A percentile compares a stretch with the other conserved stretches of the same genome.
These are phyloP conservation scores for Epinephelus cyanopodus DNA, from an alignment of 2,113 vertebrate genomes.

Conservation along the genomic window DNA sequence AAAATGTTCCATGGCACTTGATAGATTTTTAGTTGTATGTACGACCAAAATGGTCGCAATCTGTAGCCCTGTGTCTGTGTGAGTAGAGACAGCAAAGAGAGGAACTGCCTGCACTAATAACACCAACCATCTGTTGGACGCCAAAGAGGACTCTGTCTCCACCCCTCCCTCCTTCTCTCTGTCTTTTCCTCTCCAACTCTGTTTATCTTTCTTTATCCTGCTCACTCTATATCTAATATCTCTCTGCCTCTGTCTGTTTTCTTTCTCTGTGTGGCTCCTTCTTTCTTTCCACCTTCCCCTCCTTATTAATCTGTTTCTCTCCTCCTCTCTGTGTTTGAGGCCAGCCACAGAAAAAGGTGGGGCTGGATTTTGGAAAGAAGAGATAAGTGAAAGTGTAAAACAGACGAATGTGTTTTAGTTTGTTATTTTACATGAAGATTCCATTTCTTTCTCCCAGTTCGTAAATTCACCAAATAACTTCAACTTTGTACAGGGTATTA, in stretches of 20 bases:
- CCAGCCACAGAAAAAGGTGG: constrained; percentile 17
- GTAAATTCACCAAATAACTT: neutral
- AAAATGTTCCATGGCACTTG: too few relatives aligned
- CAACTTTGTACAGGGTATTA: neutral
- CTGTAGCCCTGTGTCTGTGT: neutral
- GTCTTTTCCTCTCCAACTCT: constrained; percentile 17
- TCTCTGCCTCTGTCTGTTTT: constrained; percentile 21
- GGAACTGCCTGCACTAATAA: constrained; percentile 49
- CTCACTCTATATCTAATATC: constrained; percentile 27
- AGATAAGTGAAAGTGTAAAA: constrained; percentile 9
- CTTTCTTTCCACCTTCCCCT: neutral
- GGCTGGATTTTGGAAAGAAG: neutral
- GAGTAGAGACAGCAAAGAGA: constrained; percentile 26
- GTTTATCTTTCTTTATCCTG: constrained; percentile 16
- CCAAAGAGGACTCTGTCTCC: constrained; percentile 43
- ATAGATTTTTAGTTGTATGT: too few relatives aligned
- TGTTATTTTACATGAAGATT: neutral
- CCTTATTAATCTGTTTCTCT: neutral
- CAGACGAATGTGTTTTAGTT: constrained; percentile 16
- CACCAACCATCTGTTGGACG: constrained; percentile 66
- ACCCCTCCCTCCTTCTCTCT: constrained; percentile 41
- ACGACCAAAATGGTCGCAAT: too few relatives aligned
- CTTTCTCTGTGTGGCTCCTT: constrained; percentile 13
- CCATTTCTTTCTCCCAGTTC: neutral
- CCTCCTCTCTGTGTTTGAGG: constrained; percentile 2